Base-by-base conservation (phyloP, 2,113 vertebrate genomes). In the Illadopsis cleaveri region DNA sequence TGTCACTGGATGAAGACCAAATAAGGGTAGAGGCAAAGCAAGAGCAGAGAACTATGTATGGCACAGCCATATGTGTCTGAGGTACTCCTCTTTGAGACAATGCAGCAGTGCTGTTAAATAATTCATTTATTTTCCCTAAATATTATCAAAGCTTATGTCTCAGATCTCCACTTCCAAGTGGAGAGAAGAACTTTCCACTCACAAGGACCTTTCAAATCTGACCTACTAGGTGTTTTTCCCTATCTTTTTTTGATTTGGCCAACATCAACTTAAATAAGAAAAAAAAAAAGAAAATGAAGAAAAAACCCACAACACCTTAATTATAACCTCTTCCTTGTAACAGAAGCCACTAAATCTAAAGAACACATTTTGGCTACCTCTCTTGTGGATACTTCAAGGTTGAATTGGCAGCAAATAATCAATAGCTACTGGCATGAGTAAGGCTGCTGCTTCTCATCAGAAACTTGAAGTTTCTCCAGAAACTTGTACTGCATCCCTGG, bases 381-480 rank as follows among this genome's bases (percentile, higher is more conserved):
- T 8, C 7, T 37, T 70, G 21, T 81, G 62, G 23, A 12, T 88
- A 42, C 81, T 76, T 95, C 27, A 64, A 73, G 56, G 30, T 35
- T 72, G 71, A 92, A 69, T 42, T 90, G 82, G 60, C 31, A 95
- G 37, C 19, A 93, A 73, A 68, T 48, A 75, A 82, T 68, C 71
- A 50, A 69, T n/a, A 86, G 62, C 47, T 82, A 66, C 38, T 64
- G 37, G 11, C 81, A 79, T 70, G 71, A 86, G 38, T 30, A 83
- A 65, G 95, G 40, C 72, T 73, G 64, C 37, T 92, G n/a, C 30
- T 94, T 70, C 71, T 80, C 89, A 82, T 88, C 45, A 66, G 57
- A 86, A 96, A 93, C 85, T 86, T 94, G 94, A 96, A 93, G 89
- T 79, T 83, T 57, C 82, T 95, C 90, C 92, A 81, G 47, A 60